These are phyloP conservation scores for Microchirus variegatus DNA, from an alignment of 2,797 vertebrate genomes.

Conservation along the genomic window DNA sequence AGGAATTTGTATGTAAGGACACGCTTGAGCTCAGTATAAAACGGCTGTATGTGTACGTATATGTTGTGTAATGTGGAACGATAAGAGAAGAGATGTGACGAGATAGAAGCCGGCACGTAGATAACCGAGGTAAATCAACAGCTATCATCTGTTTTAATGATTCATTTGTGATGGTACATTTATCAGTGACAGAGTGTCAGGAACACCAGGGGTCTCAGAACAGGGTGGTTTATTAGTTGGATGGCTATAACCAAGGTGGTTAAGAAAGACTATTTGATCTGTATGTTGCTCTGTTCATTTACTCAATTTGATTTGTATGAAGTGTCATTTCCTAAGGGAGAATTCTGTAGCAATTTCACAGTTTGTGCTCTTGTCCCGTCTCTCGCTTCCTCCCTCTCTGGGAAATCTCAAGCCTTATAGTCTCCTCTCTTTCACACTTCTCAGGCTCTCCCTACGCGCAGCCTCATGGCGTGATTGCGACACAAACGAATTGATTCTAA, in stretches of 20 bases:
- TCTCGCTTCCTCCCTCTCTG: conserved; percentile 8
- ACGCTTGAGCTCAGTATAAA: background rate
- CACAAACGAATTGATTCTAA: conserved; percentile 71
- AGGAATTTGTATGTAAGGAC: conserved; percentile 28
- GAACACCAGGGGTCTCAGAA: conserved; percentile 35
- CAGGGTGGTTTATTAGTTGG: conserved; percentile 61
- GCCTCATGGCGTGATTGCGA: conserved; percentile 48
- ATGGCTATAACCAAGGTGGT: conserved; percentile 59
- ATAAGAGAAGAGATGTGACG: conserved; percentile 15
- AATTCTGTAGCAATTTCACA: conserved; percentile 62
- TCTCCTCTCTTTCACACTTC: conserved; percentile 12
- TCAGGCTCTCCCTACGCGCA: conserved; percentile 9
- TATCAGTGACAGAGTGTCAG: conserved; percentile 41
- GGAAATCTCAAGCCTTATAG: conserved; percentile 1
- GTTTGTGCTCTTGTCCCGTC: conserved; percentile 50
- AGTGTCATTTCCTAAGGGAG: conserved; percentile 58
- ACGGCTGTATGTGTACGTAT: background rate
- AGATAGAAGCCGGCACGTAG: conserved; percentile 29
- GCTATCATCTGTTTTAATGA: conserved; percentile 53
- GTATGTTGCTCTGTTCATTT: conserved; percentile 61
- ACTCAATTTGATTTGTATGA: conserved; percentile 67
- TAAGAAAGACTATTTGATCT: conserved; percentile 66
- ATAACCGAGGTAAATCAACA: conserved; percentile 36
- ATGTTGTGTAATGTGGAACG: background rate
- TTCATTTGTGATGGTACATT: conserved; percentile 40